Percentiles rank a stretch among this genome's conserved stretches.
Conservation (phyloP, 1,140 invertebrate genomes). For the Lethocerus indicus region DNA sequence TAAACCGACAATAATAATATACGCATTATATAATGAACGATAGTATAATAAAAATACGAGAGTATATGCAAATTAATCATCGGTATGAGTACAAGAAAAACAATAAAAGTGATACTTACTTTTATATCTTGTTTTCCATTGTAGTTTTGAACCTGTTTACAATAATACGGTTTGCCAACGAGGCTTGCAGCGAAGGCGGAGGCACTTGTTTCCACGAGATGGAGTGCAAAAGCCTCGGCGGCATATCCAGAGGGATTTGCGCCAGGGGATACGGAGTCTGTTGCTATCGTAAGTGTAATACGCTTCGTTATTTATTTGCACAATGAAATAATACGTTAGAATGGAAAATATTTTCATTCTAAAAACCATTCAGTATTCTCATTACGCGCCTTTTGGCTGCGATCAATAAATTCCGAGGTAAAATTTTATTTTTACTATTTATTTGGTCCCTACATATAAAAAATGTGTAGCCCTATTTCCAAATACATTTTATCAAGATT, state of each 20-base stretch:
- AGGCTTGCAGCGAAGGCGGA: slow-evolving; percentile 34
- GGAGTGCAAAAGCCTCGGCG: slow-evolving; percentile 42
- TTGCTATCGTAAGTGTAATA: slow-evolving; percentile 45
- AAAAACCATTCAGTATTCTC: too few species aligned
- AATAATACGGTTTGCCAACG: slow-evolving; percentile 50
- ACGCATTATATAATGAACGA: neutral
- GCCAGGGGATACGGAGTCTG: slow-evolving; percentile 58
- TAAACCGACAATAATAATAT: neutral
- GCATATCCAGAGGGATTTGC: slow-evolving; percentile 42
- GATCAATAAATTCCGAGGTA: too few species aligned
- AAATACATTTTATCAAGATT: too few species aligned
- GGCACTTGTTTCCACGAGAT: slow-evolving; percentile 47
- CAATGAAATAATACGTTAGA: too few species aligned
- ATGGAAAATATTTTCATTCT: too few species aligned
- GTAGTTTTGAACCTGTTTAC: slow-evolving; percentile 49
- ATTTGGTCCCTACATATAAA: too few species aligned
- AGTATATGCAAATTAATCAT: neutral
- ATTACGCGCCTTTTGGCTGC: too few species aligned
- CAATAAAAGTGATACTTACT: neutral
- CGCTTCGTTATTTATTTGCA: too few species aligned
- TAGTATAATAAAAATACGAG: neutral
- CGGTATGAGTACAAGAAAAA: too few species aligned
- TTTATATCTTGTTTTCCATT: slow-evolving; percentile 1
- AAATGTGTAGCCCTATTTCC: too few species aligned
- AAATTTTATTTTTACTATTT: too few species aligned